phyloP scores from a whole-genome alignment of 2,888 invertebrate species.

The Aporophyla nigra region DNA sequence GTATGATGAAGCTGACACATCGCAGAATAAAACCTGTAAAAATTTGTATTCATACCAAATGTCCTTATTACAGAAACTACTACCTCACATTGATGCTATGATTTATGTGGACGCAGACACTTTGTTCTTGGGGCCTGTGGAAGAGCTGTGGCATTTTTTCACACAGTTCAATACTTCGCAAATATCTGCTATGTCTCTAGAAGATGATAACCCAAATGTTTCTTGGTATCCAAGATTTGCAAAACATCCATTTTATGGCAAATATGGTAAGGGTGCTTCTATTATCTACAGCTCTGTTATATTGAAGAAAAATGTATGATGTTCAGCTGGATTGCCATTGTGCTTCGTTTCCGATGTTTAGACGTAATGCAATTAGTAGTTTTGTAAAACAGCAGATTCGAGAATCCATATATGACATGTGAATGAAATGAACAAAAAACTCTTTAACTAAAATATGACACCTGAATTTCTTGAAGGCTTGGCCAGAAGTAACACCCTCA shows the following conservation, averaged over 20 bases:
- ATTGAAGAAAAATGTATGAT: too few relatives aligned
- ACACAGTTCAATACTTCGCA: conserved; percentile 95
- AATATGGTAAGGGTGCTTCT: conserved; percentile 91
- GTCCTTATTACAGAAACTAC: conserved; percentile 92
- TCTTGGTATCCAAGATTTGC: conserved; percentile 99
- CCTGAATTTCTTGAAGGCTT: not conserved
- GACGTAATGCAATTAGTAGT: too few relatives aligned
- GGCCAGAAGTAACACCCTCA: not conserved
- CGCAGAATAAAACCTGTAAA: not conserved
- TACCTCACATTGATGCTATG: conserved; percentile 95
- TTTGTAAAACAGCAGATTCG: too few relatives aligned
- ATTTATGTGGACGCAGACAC: conserved; percentile 98
- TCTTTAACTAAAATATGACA: not conserved
- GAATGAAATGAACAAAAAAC: not conserved
- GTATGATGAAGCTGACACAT: not conserved
- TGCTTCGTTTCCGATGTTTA: too few relatives aligned
- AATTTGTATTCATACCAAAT: not conserved
- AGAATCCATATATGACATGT: too few relatives aligned
- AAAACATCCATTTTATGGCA: conserved; percentile 98
- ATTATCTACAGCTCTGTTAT: not conserved
- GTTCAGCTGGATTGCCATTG: too few relatives aligned
- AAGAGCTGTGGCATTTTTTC: conserved; percentile 96
- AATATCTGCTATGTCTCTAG: conserved; percentile 96
- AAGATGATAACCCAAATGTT: conserved; percentile 97
- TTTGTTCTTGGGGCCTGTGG: conserved; percentile 95